Base-by-base conservation (phyloP, 1,140 invertebrate genomes). In the Oryctes rhinoceros region DNA sequence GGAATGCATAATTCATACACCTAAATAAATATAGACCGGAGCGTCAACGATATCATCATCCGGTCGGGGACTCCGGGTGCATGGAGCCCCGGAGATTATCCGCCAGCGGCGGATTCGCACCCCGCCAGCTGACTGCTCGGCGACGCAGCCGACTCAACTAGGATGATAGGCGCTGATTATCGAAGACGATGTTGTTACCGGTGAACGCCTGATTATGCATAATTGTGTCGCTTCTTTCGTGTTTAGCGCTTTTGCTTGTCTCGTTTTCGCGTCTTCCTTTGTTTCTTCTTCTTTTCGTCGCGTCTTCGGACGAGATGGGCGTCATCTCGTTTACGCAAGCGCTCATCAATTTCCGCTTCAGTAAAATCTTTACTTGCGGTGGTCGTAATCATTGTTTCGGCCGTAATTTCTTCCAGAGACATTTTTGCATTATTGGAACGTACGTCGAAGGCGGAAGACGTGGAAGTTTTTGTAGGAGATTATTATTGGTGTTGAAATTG, bases 11-110 rank as follows among this genome's bases (percentile, higher is more conserved):
- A 67, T 67, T 67, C 65, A 67, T 67, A 67, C 65, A 67, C 65
- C 65, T 67, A 67, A 67, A 67, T 67, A 67, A 67, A 67, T 67
- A 67, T 67, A 67, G 65, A 67, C 65, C 65, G 65, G 65, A 67
- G 30, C 65, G n/a, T 53, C 20, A 18, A 67, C 65, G 65, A 67
- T 67, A 67, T 67, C 65, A 67, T 67, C n/a, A 67, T 67, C 65
- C 65, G 65, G 65, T 67, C 65, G 65, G 49, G 49, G 49, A 53
- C 49, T 10, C n/a, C 9, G 49, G 65, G 0, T 30, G 24, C 24
- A 30, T 67, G 65, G 20, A 67, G 24, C 10, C 20, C 65, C 4
- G 30, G 65, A 67, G 65, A 67, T 67, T 67, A 67, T 67, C 65
- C 65, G 65, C 65, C 24, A 4, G 65, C n/a, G 65, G 65, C 65